Evolutionary conservation across 2,113 vertebrate species (phyloP).

Genomic region (Haemorhous mexicanus): DNA sequence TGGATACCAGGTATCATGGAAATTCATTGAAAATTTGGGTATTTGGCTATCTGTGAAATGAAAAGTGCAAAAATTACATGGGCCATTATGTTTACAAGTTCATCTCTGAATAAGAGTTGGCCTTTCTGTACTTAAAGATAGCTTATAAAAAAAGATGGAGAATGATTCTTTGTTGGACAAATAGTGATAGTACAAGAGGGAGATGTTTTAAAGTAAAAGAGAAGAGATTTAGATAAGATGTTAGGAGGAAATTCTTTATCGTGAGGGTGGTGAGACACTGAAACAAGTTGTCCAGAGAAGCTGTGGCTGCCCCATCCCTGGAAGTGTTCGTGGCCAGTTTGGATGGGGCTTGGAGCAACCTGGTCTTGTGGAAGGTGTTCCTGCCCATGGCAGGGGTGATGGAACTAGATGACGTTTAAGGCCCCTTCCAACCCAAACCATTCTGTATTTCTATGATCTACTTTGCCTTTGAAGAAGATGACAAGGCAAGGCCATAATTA

Average conservation of each 20-base stretch:
- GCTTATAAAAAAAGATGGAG: background rate
- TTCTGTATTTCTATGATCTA: background rate
- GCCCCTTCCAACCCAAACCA: background rate
- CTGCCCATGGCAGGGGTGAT: background rate
- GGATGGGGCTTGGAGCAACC: background rate
- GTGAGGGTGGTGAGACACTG: background rate
- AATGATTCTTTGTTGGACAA: background rate
- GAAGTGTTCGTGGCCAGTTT: background rate
- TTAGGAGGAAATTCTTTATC: background rate
- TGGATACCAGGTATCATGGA: background rate
- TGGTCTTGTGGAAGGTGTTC: background rate
- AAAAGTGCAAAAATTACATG: background rate
- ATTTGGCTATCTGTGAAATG: background rate
- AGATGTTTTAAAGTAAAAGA: background rate
- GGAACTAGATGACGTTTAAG: background rate
- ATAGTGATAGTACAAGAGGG: background rate
- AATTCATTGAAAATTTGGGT: background rate
- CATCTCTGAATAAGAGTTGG: background rate
- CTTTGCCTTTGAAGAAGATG: background rate
- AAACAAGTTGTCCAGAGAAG: background rate
- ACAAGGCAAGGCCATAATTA: background rate
- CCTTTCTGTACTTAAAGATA: background rate
- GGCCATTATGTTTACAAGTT: accelerated
- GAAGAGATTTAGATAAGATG: background rate
- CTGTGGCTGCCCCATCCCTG: background rate